Percentiles rank a stretch among this genome's conserved stretches.
These are phyloP conservation scores for Cyprinus carpio DNA, from an alignment of 2,113 vertebrate genomes.

Conservation along the genomic window DNA sequence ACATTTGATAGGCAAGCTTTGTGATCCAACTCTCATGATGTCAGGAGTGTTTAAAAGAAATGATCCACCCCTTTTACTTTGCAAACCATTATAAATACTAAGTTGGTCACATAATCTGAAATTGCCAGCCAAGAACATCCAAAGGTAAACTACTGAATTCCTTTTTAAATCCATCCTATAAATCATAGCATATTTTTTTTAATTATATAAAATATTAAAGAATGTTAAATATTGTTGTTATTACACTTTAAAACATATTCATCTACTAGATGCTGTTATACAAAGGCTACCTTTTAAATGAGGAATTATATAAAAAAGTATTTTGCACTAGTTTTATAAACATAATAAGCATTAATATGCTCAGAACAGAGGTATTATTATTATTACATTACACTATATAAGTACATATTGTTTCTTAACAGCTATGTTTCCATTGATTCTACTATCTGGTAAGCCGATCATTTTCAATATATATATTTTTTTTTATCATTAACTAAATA, in stretches of 20 bases:
- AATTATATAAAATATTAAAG: not conserved
- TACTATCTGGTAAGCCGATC: not conserved
- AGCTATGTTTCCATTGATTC: not conserved
- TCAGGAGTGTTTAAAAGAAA: not conserved
- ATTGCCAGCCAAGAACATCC: not conserved
- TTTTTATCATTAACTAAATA: not conserved
- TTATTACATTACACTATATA: not conserved
- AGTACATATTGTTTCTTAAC: not conserved
- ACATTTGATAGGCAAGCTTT: not conserved
- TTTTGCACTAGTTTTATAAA: not conserved
- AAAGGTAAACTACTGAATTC: not conserved
- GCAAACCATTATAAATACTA: not conserved
- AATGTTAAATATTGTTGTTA: not conserved
- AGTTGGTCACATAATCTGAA: not conserved
- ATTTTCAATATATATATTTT: too few relatives aligned
- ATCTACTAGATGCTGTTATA: not conserved
- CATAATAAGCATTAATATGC: too few relatives aligned
- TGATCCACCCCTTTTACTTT: not conserved
- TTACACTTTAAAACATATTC: not conserved
- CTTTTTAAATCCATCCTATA: not conserved
- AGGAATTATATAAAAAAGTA: not conserved
- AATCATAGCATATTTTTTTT: not conserved
- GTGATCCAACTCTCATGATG: not conserved
- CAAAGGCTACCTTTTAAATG: not conserved
- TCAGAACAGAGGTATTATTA: not conserved